Evolutionary conservation across 2,888 invertebrate species (phyloP), one percentile per base, ranked within the genome.

Genomic region (Listrodromus nycthemerus): DNA sequence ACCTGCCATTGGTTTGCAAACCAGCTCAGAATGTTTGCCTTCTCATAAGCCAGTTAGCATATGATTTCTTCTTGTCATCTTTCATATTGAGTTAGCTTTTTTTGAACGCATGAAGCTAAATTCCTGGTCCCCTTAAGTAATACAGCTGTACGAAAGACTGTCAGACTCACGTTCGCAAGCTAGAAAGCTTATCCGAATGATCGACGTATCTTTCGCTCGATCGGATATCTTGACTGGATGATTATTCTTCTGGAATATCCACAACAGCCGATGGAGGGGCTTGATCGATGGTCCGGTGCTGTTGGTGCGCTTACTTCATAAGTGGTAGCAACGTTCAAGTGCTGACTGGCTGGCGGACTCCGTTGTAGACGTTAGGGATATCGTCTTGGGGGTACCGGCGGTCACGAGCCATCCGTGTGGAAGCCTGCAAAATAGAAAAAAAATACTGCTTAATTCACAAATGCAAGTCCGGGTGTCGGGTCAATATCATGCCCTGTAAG

Each of bases 361-460:
- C 48, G 69, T 41, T 24, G 19, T 30, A 1, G 48, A 5, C 63
- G 61, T 76, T 80, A 90, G 83, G 90, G 88, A 80, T 90, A 91
- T 27, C 90, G 89, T 78, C 89, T 88, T 48, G 88, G 87, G 30
- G 91, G 89, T 84, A 90, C 84, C 69, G 88, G 87, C 74, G 91
- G 90, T 91, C 91, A 90, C 83, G 88, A 88, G 67, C 85, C 89
- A 66, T 90, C 89, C 50, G 84, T 74, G 65, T 90, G 88, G 61
- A 88, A 84, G 74, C 85, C 92, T 92, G 88, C 48, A 66, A 84
- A 84, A 19, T 4, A 5, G 81, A 48, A 13, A 24, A 67, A 48
- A 21, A 52, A 52, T 50, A 8, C 19, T 33, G 24, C 8, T 76
- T 1, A 55, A 63, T 50, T 45, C 45, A n/a, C 8, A 52, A 65